These are phyloP conservation scores for Aethes cnicana DNA, from an alignment of 2,888 invertebrate genomes.

Conservation along the genomic window DNA sequence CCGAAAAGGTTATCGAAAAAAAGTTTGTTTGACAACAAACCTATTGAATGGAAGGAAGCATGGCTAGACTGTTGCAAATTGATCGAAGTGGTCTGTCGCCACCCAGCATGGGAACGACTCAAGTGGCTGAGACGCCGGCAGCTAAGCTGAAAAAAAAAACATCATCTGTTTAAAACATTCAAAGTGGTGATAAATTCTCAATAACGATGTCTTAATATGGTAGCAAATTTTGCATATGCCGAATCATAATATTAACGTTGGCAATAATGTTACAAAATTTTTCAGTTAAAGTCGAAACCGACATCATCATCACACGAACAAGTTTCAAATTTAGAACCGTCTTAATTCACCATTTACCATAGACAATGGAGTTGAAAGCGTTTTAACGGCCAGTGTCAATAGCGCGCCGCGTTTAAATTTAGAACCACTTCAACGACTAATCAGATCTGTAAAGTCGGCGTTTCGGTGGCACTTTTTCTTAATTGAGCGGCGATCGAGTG, in stretches of 20 bases:
- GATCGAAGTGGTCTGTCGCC: slow-evolving; percentile 77
- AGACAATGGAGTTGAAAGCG: slow-evolving; percentile 69
- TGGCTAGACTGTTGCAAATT: slow-evolving; percentile 78
- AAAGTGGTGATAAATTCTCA: slow-evolving; percentile 64
- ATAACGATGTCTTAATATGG: slow-evolving; percentile 30
- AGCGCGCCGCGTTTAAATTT: slow-evolving; percentile 71
- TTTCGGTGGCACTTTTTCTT: slow-evolving; percentile 51
- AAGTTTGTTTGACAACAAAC: slow-evolving; percentile 46
- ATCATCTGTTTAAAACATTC: slow-evolving; percentile 44
- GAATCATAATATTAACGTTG: no score
- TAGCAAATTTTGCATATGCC: slow-evolving; percentile 6
- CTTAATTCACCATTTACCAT: slow-evolving; percentile 69
- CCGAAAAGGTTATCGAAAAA: slow-evolving; percentile 43
- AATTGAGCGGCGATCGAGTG: slow-evolving; percentile 54
- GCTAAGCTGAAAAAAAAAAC: slow-evolving; percentile 50
- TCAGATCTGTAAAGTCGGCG: slow-evolving; percentile 78
- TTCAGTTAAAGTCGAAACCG: no score
- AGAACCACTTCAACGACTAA: slow-evolving; percentile 78
- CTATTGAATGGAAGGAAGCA: slow-evolving; percentile 56
- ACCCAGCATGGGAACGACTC: slow-evolving; percentile 75
- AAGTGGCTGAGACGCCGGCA: slow-evolving; percentile 62
- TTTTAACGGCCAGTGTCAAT: slow-evolving; percentile 67
- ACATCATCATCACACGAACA: slow-evolving; percentile 1
- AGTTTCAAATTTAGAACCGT: slow-evolving; percentile 39
- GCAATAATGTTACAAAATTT: no score